Conservation (phyloP, 2,113 vertebrate species). For the Dicentrarchus labrax region DNA sequence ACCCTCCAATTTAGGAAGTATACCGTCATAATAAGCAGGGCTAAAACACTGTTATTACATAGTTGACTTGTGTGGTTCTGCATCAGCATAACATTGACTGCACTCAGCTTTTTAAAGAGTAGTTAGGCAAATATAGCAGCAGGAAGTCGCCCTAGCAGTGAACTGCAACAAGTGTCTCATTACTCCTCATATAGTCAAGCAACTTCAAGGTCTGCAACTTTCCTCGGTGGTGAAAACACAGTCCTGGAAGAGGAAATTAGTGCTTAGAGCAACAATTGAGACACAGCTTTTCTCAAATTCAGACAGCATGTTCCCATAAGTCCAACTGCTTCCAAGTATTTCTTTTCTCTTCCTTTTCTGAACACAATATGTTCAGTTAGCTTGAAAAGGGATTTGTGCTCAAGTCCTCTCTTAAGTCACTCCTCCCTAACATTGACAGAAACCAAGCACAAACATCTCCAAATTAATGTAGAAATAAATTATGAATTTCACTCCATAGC, state of each 20-base stretch:
- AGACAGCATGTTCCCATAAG: background rate
- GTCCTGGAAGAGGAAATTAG: background rate
- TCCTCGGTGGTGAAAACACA: background rate
- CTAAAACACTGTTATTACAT: background rate
- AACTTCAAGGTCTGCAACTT: slow-evolving; percentile 8
- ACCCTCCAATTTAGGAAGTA: background rate
- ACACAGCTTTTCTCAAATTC: background rate
- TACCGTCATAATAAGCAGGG: background rate
- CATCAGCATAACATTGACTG: background rate
- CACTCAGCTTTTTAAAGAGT: background rate
- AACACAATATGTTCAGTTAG: background rate
- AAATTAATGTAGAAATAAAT: background rate
- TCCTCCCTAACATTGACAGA: background rate
- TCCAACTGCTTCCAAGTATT: background rate
- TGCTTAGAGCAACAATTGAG: background rate
- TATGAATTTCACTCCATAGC: background rate
- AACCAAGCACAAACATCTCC: background rate
- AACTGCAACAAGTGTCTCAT: slow-evolving; percentile 21
- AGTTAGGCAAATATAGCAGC: background rate
- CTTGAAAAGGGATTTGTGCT: background rate
- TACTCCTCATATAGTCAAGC: slow-evolving; percentile 3
- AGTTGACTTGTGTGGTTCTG: background rate
- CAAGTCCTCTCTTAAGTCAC: no score
- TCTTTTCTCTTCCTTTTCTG: background rate
- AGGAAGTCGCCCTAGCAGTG: slow-evolving; percentile 12